Base-by-base conservation (phyloP, 2,888 invertebrate species). In the Halictus quadricinctus region DNA sequence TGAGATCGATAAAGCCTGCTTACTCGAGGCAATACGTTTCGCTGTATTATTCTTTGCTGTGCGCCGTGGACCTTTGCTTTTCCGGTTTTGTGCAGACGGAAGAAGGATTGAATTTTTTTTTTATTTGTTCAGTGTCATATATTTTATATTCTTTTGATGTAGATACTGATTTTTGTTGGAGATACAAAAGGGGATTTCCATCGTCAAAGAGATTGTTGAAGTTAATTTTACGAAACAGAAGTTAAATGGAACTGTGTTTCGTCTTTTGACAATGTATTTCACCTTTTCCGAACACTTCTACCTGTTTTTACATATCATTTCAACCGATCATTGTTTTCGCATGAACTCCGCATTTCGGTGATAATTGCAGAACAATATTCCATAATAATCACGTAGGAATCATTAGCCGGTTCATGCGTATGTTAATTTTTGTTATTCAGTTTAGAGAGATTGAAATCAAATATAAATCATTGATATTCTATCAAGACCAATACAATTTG, bases 21-120 rank as follows among this genome's bases (percentile, higher is more conserved):
- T 64, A 64, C 64, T 29, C 29, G 64, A 64, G 29, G 64, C 64
- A 64, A 64, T 64, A 29, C 64, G 15, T 29, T 64, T 64, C 64
- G 15, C 64, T 29, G 25, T 64, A 7, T 64, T 64, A 25, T n/a
- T 13, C 60, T 25, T 25, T 25, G 1, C 54, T 3, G 6, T 15
- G 25, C 25, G 13, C 25, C 13, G 25, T 25, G 15, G 13, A 25
- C 7, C 29, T 29, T 29, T 64, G 25, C 15, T 64, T 64, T 64
- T 2, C 10, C 15, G n/a, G n/a, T n/a, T n/a, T 1, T 10, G 10
- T 8, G 54, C 54, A 54, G 21, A 54, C 21, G n/a, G 10, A n/a
- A n/a, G 54, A 54, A 3, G 3, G 3, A 54, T n/a, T n/a, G 54
- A 54, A 54, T 10, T 10, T 7, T 54, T 29, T 10, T 8, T 54